Evolutionary conservation across 1,140 invertebrate genomes (phyloP), one percentile per base, ranked within the genome.

Genomic region (Trypoxylus dichotomus): DNA sequence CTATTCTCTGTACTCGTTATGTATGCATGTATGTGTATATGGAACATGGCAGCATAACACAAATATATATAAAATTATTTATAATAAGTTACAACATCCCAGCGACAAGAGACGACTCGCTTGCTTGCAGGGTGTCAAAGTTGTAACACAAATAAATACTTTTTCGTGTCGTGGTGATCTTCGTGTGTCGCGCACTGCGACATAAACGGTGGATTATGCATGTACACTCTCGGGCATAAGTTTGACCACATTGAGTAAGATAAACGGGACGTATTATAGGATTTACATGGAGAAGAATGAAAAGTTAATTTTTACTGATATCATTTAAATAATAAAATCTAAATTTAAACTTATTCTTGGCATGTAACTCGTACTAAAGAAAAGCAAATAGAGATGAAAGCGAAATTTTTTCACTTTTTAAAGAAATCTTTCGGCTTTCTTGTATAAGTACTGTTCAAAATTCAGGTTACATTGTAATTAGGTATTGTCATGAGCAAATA

Each of bases 111-210:
- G 60, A 47, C n/a, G 21, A 63, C 60, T 27, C 21, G 60, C 25
- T 63, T 63, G 60, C 71, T 42, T 11, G 71, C 37, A 73, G 71
- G 71, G 71, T 73, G 71, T 73, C 71, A 73, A 42, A 73, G 37
- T 21, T n/a, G 37, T 73, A 73, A 73, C 71, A 73, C 37, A 73
- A 73, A 73, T 73, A 73, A 73, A 73, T 73, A 73, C n/a, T 73
- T 73, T 73, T 73, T 32, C 32, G 25, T 7, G 43, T 47, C 43
- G 43, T 47, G 43, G 43, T 47, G 10, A 63, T 42, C 10, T 8
- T 73, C 37, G 27, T 42, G n/a, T 21, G 71, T 71, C 21, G 37
- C 37, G 71, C 71, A 73, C 15, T 73, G 37, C 60, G 7, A 63
- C 60, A 19, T 63, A 63, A 63, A 63, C 60, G 10, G 60, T 63